These are phyloP conservation scores for Leucozona laternaria DNA, from an alignment of 2,888 invertebrate species.

Conservation along the genomic window DNA sequence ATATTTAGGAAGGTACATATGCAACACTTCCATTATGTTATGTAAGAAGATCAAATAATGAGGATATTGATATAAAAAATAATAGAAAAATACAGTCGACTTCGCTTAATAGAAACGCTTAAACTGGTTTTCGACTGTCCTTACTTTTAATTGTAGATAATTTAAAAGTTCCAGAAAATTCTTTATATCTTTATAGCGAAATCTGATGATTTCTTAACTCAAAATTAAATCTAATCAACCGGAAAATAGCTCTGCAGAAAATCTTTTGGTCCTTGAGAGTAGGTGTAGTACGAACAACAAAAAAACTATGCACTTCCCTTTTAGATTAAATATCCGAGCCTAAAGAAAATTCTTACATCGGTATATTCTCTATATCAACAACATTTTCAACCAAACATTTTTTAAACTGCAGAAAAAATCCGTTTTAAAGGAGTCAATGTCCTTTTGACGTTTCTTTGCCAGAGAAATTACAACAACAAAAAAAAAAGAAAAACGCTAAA, in stretches of 20 bases:
- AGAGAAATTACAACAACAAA: conserved; percentile 9
- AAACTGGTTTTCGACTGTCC: too few relatives aligned
- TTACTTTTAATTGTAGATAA: too few relatives aligned
- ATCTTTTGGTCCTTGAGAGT: neutral
- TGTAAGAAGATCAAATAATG: too few relatives aligned
- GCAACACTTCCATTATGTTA: neutral
- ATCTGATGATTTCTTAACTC: neutral
- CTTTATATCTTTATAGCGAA: too few relatives aligned
- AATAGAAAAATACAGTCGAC: neutral
- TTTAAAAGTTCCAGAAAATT: too few relatives aligned
- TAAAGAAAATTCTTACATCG: conserved; percentile 9
- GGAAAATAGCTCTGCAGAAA: neutral
- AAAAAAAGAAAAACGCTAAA: neutral
- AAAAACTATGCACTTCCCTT: conserved; percentile 5
- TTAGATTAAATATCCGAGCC: conserved; percentile 5
- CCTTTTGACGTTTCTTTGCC: conserved; percentile 53
- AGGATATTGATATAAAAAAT: neutral
- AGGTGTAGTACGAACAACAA: neutral
- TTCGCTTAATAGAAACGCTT: neutral
- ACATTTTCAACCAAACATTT: conserved; percentile 29
- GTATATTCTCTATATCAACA: neutral
- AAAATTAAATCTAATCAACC: conserved; percentile 12
- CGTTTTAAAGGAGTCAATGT: conserved; percentile 72
- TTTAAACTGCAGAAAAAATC: conserved; percentile 25
- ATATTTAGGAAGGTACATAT: neutral